Evolutionary conservation across 2,797 vertebrate genomes (phyloP), one percentile per base, ranked within the genome.

Genomic region (Zenarchopterus dispar): DNA sequence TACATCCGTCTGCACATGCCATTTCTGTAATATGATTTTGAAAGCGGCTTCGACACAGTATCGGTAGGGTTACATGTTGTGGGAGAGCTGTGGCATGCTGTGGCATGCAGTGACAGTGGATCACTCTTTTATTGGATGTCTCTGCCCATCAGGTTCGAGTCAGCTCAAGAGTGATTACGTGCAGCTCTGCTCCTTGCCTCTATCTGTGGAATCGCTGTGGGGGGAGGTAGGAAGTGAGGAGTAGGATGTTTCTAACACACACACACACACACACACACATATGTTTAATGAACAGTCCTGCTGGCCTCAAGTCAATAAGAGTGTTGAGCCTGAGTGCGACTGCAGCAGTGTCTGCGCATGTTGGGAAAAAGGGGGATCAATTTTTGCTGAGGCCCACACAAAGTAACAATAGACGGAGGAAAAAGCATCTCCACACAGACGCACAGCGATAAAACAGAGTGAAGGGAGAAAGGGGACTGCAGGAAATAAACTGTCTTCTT

Each of bases 331-430:
- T 56, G 18, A 52, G 23, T 58, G 50, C 50, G 55, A 45, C 60
- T 73, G 63, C 54, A 46, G 67, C 59, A 52, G 47, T 56, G 51
- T 62, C 45, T 49, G 49, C 23, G 44, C 16, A 58, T 58, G 49
- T 19, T 56, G 42, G 43, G 42, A 43, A 10, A 56, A 53, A 61
- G 52, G 44, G 33, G 46, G 65, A 88, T 88, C 69, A 60, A 87
- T 91, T 84, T 77, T 46, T 86, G 84, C 84, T 87, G 80, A 84
- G 67, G 70, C 62, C 66, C 28, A 78, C 69, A 85, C 43, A 67
- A 69, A 47, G 36, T 52, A 64, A 62, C 75, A 69, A 71, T 6
- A n/a, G 56, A 56, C 22, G 46, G 19, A 21, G 19, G 16, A 43
- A 17, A 73, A 36, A 52, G 33, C 57, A 57, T 26, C 55, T 26